phyloP scores from a whole-genome alignment of 2,113 vertebrate genomes.

The Zonotrichia leucophrys region DNA sequence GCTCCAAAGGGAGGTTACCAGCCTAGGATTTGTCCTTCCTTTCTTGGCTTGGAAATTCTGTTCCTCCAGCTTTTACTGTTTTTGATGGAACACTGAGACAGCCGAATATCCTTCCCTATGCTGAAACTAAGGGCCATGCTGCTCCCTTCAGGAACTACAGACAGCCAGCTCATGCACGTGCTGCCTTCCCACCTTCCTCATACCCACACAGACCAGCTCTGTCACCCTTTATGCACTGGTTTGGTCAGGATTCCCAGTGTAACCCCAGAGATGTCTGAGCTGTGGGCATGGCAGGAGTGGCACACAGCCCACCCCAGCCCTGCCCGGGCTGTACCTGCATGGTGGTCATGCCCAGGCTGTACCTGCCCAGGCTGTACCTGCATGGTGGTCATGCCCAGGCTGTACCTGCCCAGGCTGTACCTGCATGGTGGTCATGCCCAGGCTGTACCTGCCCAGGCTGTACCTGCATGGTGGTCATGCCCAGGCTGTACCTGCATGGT shows the following conservation, averaged over 20 bases:
- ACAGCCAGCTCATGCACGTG: fast-evolving
- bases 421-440: constrained; percentile 93
- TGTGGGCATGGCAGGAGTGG: neutral
- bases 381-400: constrained; percentile 62
- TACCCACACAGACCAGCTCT: neutral
- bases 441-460: too few species aligned
- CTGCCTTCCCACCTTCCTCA: neutral
- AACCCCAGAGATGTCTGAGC: neutral
- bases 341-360: constrained; percentile 32
- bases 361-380: constrained; percentile 86
- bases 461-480: constrained; percentile 84
- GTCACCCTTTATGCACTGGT: neutral
- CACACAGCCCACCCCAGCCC: fast-evolving
- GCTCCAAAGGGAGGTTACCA: neutral
- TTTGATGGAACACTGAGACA: neutral
- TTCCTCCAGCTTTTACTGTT: neutral
- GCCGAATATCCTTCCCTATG: neutral
- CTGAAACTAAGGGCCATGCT: neutral
- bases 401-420: constrained; percentile 58
- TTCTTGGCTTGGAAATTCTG: neutral
- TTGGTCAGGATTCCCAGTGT: neutral
- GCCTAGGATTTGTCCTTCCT: neutral
- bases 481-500: constrained; percentile 87
- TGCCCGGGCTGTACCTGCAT: constrained; percentile 82
- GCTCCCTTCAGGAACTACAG: neutral